A percentile compares a stretch with the other conserved stretches of the same genome.
Conservation (phyloP, 2,113 vertebrate species). For the Rhabdomys dilectus region DNA sequence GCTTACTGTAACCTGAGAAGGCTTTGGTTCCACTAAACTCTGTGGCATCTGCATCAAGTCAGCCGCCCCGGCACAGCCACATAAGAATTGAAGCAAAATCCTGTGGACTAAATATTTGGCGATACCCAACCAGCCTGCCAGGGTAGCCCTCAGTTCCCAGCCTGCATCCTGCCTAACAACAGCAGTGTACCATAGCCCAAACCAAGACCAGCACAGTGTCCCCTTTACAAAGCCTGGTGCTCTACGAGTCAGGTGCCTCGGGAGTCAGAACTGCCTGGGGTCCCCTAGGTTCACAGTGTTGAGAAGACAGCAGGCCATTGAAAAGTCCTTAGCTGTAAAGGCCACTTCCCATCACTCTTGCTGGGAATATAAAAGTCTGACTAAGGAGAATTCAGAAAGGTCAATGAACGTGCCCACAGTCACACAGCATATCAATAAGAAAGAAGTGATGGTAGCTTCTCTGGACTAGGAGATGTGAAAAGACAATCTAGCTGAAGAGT, state of each 20-base stretch:
- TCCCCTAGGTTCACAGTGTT: not conserved
- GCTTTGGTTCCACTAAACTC: slow-evolving; percentile 51
- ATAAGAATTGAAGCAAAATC: slow-evolving; percentile 47
- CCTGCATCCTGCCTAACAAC: not conserved
- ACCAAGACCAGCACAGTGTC: not conserved
- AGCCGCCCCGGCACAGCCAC: slow-evolving; percentile 3
- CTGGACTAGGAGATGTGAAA: not conserved
- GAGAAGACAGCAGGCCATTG: not conserved
- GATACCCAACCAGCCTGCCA: not conserved
- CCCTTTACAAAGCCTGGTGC: not conserved
- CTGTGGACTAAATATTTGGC: not conserved
- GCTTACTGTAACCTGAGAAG: slow-evolving; percentile 58
- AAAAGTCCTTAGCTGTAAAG: not conserved
- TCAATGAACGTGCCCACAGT: not conserved
- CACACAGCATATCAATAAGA: not conserved
- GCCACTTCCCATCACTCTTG: not conserved
- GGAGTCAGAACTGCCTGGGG: not conserved
- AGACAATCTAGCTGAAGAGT: not conserved
- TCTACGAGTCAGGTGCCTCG: not conserved
- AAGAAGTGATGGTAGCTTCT: not conserved
- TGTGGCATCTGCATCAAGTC: not conserved
- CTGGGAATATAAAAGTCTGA: not conserved
- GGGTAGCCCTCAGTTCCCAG: not conserved
- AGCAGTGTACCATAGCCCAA: not conserved
- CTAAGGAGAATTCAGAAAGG: not conserved